Conservation (phyloP, 2,797 vertebrate genomes). For the Zenarchopterus dispar region DNA sequence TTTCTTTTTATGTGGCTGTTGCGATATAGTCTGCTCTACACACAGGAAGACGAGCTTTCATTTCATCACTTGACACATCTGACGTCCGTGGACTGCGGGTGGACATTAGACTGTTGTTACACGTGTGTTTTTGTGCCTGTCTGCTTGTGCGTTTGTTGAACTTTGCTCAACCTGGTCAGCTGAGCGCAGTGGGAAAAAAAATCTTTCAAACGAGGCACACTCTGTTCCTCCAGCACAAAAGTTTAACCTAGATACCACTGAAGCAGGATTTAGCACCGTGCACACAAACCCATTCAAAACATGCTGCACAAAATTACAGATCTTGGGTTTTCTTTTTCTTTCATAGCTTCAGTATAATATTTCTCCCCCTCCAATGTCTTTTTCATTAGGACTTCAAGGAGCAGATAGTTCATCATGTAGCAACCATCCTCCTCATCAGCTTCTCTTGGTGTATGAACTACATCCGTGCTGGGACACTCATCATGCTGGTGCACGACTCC, state of each 20-base stretch:
- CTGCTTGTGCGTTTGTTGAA: slow-evolving; percentile 42
- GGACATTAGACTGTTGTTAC: slow-evolving; percentile 72
- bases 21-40: background rate
- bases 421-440: slow-evolving; percentile 94
- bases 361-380: background rate
- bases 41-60: slow-evolving; percentile 12
- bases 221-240: slow-evolving; percentile 38
- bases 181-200: slow-evolving; percentile 34
- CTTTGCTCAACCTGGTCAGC: slow-evolving; percentile 60
- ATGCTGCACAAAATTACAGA: background rate
- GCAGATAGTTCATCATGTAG: slow-evolving; percentile 94
- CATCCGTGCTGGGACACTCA: slow-evolving; percentile 91
- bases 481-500: slow-evolving; percentile 95
- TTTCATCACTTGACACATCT: slow-evolving; percentile 24
- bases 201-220: slow-evolving; percentile 43
- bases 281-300: slow-evolving; percentile 6
- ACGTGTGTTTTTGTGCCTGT: slow-evolving; percentile 42
- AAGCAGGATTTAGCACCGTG: slow-evolving; percentile 36
- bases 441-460: slow-evolving; percentile 98
- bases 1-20: background rate
- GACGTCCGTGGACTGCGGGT: slow-evolving; percentile 47
- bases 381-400: slow-evolving; percentile 91
- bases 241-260: slow-evolving; percentile 29
- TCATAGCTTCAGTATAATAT: background rate
- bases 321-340: background rate